Evolutionary conservation across 2,888 invertebrate genomes (phyloP).

Genomic region (Caenorhabditis panamensis): DNA sequence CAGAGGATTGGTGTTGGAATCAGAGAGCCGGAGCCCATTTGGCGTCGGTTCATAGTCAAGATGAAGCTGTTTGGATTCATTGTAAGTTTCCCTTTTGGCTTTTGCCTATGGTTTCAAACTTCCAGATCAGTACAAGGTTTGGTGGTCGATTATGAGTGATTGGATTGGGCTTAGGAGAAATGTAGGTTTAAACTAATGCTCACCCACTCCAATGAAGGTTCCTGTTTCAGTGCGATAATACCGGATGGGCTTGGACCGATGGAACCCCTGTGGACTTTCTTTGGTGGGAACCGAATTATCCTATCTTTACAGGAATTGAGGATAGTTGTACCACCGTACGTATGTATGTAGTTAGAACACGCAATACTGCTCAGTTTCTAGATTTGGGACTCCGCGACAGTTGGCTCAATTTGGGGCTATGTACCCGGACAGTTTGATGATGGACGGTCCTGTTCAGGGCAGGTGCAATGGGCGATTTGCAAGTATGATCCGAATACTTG

Average conservation of each 20-base stretch:
- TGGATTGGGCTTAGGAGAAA: constrained; percentile 40
- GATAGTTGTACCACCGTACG: constrained; percentile 35
- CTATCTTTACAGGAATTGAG: constrained; percentile 10
- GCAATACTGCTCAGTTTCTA: not conserved
- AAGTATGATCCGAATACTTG: constrained; percentile 37
- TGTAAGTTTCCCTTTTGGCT: no score
- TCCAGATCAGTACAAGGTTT: constrained; percentile 32
- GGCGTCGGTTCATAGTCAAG: constrained; percentile 33
- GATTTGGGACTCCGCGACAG: constrained; percentile 33
- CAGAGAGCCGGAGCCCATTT: constrained; percentile 38
- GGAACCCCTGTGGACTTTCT: constrained; percentile 33
- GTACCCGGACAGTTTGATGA: constrained; percentile 25
- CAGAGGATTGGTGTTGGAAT: constrained; percentile 40
- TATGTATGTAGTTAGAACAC: not conserved
- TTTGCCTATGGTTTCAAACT: no score
- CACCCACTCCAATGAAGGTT: no score
- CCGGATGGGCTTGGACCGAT: constrained; percentile 30
- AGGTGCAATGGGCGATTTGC: constrained; percentile 24
- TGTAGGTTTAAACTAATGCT: not conserved
- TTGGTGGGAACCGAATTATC: constrained; percentile 40
- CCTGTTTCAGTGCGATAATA: constrained; percentile 32
- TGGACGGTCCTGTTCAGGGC: not conserved
- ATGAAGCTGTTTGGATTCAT: constrained; percentile 25
- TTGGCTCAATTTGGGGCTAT: constrained; percentile 3
- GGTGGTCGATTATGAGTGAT: constrained; percentile 32